Percentiles rank a stretch among this genome's conserved stretches.
These are phyloP conservation scores for Pissodes strobi DNA, from an alignment of 1,140 invertebrate species.

Conservation along the genomic window DNA sequence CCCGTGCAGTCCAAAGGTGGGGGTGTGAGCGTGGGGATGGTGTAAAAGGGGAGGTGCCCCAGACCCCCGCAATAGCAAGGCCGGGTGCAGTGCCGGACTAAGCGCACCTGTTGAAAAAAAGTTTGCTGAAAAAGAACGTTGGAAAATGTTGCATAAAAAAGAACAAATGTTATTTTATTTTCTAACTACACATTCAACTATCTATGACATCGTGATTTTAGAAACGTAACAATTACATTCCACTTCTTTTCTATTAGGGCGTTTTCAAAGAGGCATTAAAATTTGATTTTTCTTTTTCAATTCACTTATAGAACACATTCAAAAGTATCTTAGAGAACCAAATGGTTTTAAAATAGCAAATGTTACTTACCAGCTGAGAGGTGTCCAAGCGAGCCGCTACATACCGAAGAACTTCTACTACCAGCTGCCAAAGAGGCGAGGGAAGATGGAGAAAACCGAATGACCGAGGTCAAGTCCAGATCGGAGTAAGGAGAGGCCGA, in stretches of 20 bases:
- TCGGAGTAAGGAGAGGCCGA: constrained; percentile 95
- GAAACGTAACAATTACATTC: no score
- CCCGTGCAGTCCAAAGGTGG: constrained; percentile 16
- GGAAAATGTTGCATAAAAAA: no score
- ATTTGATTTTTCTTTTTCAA: no score
- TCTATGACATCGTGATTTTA: no score
- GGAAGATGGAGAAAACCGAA: constrained; percentile 92
- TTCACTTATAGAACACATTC: no score
- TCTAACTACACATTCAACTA: no score
- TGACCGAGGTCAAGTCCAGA: constrained; percentile 92
- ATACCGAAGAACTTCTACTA: constrained; percentile 77
- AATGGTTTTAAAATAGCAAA: no score
- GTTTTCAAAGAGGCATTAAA: no score
- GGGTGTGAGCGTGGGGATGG: constrained; percentile 21
- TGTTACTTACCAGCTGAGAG: constrained; percentile 72
- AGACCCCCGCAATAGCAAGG: constrained; percentile 66
- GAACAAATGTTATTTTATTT: no score
- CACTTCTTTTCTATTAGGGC: no score
- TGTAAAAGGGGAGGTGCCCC: constrained; percentile 15
- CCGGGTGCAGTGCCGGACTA: constrained; percentile 67
- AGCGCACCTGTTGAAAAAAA: constrained; percentile 44
- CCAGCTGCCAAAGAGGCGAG: constrained; percentile 89
- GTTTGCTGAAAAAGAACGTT: constrained; percentile 20
- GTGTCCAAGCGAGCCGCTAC: constrained; percentile 90
- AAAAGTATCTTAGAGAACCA: no score